Evolutionary conservation across 92 coral and sea anemone genomes (phyloP), one percentile per base, ranked within the genome.

Genomic region (Umimayanthus chanpuru): DNA sequence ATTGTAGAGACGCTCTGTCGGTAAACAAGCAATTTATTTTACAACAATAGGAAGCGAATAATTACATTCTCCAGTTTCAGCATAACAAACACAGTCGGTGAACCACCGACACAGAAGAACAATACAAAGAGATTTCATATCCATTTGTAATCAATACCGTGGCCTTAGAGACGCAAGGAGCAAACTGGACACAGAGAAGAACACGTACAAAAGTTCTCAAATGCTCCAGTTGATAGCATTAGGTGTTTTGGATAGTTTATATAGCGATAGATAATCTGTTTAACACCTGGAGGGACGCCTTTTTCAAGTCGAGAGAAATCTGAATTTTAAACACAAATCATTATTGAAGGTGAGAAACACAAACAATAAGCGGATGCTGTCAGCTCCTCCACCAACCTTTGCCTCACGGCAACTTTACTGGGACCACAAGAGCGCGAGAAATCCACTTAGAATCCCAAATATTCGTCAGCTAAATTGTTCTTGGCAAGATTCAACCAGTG

Each of bases 1-100:
- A 40, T 67, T 47, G 66, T 79, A 38, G 32, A 82, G 41, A 58
- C 32, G 86, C 39, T 47, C 28, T 82, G 76, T 23, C 77, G 23
- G 61, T 29, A 81, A 81, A 81, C 85, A 81, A 81, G 18, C 85
- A 56, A 82, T 82, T 25, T 75, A 21, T 12, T 9, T 18, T 75
- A 75, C 28, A 75, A 75, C 47, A 75, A 36, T 39, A 25, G 79
- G 25, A 39, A 75, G 44, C 2, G 79, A 75, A 75, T 75, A 75
- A 75, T 73, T 29, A 36, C 20, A 74, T 36, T 73, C 29, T 23
- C 47, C 25, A 30, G 25, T 72, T 29, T 71, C 77, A 72, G 43
- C 43, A 72, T 72, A 32, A 72, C 11, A 74, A 41, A 14, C 49
- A 74, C 49, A 36, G 32, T 61, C 68, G 20, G n/a, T 61, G 25